phyloP scores from a whole-genome alignment of 2,888 invertebrate genomes.

The Cheilosia grossa region DNA sequence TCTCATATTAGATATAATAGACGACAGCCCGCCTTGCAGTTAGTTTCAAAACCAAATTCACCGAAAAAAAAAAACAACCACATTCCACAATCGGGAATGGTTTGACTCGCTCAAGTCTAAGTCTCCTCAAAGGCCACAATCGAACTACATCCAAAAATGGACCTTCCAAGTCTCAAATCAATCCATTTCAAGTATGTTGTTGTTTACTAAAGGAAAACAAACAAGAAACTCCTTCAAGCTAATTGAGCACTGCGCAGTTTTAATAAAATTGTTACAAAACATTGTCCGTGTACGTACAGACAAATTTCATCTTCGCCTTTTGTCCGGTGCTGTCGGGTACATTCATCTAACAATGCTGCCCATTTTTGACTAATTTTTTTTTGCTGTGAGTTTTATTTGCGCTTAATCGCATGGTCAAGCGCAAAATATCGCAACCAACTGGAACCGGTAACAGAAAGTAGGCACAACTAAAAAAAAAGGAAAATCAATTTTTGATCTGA shows the following conservation, averaged over 20 bases:
- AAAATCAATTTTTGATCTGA: constrained; percentile 50
- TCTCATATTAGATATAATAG: neutral
- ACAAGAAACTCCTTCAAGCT: neutral
- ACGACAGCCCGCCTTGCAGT: neutral
- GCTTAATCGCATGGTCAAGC: constrained; percentile 79
- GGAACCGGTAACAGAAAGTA: constrained; percentile 76
- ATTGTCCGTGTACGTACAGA: constrained; percentile 8
- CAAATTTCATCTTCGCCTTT: constrained; percentile 47
- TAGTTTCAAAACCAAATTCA: neutral
- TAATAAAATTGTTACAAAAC: constrained; percentile 50
- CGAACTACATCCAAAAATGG: constrained; percentile 38
- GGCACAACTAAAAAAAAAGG: constrained; percentile 31
- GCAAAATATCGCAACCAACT: constrained; percentile 78
- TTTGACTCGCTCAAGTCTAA: neutral
- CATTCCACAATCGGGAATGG: constrained; percentile 20
- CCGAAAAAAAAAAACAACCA: constrained; percentile 19
- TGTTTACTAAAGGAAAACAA: constrained; percentile 18
- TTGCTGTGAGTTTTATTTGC: constrained; percentile 69
- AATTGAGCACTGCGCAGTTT: constrained; percentile 14
- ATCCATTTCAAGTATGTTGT: constrained; percentile 20
- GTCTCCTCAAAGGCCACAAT: constrained; percentile 5
- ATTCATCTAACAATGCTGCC: constrained; percentile 11
- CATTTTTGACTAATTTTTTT: neutral
- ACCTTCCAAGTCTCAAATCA: constrained; percentile 29
- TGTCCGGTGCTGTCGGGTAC: constrained; percentile 8